Evolutionary conservation across 2,888 invertebrate species (phyloP).

Genomic region (Eupithecia pulchellata): DNA sequence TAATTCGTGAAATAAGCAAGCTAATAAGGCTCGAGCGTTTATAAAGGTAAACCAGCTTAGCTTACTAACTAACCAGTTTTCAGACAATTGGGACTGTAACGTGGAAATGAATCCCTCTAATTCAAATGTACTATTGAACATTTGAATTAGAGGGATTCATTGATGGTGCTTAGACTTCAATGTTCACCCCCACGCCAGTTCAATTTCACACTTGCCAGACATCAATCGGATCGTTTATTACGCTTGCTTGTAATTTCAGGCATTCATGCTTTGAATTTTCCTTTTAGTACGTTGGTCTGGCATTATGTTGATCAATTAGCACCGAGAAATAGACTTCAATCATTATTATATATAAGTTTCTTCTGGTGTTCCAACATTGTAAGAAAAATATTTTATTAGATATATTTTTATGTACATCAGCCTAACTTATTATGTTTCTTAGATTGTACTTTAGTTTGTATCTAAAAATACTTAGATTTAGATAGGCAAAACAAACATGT

Average conservation of each 20-base stretch:
- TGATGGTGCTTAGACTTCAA: conserved; percentile 44
- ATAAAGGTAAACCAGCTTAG: background rate
- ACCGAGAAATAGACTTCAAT: background rate
- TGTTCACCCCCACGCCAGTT: conserved; percentile 46
- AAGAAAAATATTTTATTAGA: too few relatives aligned
- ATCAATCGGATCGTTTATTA: conserved; percentile 53
- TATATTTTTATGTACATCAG: too few relatives aligned
- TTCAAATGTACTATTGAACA: conserved; percentile 40
- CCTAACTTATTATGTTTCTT: too few relatives aligned
- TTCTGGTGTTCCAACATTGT: too few relatives aligned
- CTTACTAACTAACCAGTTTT: conserved; percentile 31
- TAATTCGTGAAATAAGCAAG: background rate
- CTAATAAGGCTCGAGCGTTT: background rate
- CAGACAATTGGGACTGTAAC: conserved; percentile 31
- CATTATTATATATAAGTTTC: too few relatives aligned
- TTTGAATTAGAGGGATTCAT: too few relatives aligned
- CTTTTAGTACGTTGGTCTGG: conserved; percentile 17
- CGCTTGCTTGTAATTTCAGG: conserved; percentile 41
- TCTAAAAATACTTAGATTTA: too few relatives aligned
- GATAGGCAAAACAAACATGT: too few relatives aligned
- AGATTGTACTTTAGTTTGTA: too few relatives aligned
- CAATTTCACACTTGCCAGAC: conserved; percentile 57
- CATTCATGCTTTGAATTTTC: conserved; percentile 30
- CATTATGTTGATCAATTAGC: conserved; percentile 6
- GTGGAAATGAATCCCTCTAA: conserved; percentile 44